Base-by-base conservation (phyloP, 2,113 vertebrate genomes). In the Triplophysa dalaica region DNA sequence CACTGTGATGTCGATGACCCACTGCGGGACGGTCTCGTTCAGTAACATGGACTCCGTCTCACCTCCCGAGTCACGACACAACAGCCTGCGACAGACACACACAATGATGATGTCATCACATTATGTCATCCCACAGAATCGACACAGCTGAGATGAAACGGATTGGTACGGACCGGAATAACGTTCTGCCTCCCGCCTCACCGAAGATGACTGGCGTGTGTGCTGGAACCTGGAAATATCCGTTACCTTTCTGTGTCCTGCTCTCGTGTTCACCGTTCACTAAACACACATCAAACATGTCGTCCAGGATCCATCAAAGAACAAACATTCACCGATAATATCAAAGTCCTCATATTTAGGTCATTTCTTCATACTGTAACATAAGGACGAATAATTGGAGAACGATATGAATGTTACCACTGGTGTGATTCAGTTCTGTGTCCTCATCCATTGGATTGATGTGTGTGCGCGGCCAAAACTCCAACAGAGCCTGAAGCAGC, bases 1-100 rank as follows among this genome's bases (percentile, higher is more conserved):
- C 90, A 99, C 97, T 87, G 97, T 98, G 91, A 98, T 98, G 90
- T 98, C 96, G 77, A 99, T 97, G 1, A 98, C 97, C 97, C 97
- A 99, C 85, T 99, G 97, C 33, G 97, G 97, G 85, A 98, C 97
- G 0, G 96, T 99, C 92, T 99, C 97, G 52, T 98, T 99, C 12
- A 99, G 94, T 73, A 99, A 93, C 97, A 99, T 98, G 11, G 97
- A 98, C 84, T 99, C 97, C 0, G 97, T 99, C 90, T 98, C 97
- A 45, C 97, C 97, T 0, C 97, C 97, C 0, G 97, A 98, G 82
- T 99, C 97, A 82, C 97, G 93, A 89, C 97, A 99, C 2, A 99
- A 89, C 88, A 99, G 93, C 92, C 97, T 99, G 88, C 70, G 13
- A 29, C 24, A 58, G 0, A 52, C 1, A 75, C 50, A 64, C 10